A percentile compares a stretch with the other conserved stretches of the same genome.
phyloP scores from a whole-genome alignment of 2,797 vertebrate species.

The Austrolebias charrua region DNA sequence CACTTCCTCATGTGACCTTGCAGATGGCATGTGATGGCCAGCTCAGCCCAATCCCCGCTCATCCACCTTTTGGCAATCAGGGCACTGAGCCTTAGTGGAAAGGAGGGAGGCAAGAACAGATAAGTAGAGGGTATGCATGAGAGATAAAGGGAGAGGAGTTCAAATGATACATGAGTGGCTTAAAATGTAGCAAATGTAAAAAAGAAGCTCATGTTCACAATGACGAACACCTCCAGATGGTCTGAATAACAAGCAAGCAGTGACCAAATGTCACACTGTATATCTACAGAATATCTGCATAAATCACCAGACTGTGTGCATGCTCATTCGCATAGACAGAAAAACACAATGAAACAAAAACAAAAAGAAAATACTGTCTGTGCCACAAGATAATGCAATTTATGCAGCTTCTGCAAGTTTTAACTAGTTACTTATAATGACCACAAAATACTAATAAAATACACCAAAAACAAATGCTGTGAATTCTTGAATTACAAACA shows the following conservation, averaged over 20 bases:
- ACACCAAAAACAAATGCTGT: not conserved
- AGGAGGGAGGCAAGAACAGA: constrained; percentile 2
- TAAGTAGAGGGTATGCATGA: constrained; percentile 20
- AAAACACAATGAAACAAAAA: constrained; percentile 4
- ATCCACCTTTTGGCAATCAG: constrained; percentile 53
- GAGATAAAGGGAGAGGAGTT: not conserved
- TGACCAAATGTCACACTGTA: constrained; percentile 6
- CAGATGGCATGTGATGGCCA: constrained; percentile 65
- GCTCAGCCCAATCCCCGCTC: constrained; percentile 54
- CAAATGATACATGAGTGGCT: constrained; percentile 6
- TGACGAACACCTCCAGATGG: constrained; percentile 23
- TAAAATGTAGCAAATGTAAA: not conserved
- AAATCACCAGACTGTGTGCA: not conserved
- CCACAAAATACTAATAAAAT: not conserved
- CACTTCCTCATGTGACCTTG: constrained; percentile 41
- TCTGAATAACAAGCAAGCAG: constrained; percentile 13
- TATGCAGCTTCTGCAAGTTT: constrained; percentile 6
- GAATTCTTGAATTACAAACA: not conserved
- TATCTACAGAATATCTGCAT: not conserved
- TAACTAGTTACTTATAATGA: not conserved
- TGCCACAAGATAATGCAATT: constrained; percentile 8
- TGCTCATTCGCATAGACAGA: not conserved
- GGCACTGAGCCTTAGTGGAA: constrained; percentile 10
- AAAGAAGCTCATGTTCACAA: constrained; percentile 1
- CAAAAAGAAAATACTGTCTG: not conserved